Evolutionary conservation across 53 echinoderm and acorn worm genomes (phyloP), one percentile per base, ranked within the genome.

Genomic region (Zoroaster sp.): DNA sequence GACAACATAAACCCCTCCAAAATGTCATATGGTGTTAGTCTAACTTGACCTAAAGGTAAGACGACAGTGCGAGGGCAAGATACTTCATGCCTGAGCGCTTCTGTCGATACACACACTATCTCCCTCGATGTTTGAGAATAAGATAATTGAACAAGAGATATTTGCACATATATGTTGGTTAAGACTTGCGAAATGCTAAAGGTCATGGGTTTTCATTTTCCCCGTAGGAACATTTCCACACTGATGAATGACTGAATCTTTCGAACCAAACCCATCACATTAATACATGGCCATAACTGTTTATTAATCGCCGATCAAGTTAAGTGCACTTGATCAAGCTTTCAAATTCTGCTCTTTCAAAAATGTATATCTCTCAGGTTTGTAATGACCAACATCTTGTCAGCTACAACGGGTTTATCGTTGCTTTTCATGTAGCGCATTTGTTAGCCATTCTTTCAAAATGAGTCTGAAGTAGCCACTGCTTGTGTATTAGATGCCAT

Each of bases 81-180:
- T 33, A 40, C 78, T 23, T 32, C 63, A 78, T 39, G 67, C 82
- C 70, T 20, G 85, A 79, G 59, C 21, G 8, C 43, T 47, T 85
- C 85, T 35, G 85, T 85, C 72, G 70, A 47, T 63, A 37, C 38
- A 0, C 3, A 1, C 23, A 12, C 35, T 35, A 32, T 11, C 40
- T 40, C 83, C 70, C 35, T 49, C 52, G 20, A 85, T 76, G 76
- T 76, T 46, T 28, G 15, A 31, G 30, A 33, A 46, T 39, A 43
- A 44, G 44, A 69, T 85, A 85, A 85, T 85, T 85, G 72, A 45
- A 67, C 68, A 69, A 43, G 63, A 41, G 85, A 41, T 51, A 11
- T 35, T 47, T 17, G 70, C 85, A 72, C 47, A 40, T n/a, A 38
- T 36, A 20, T 63, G 78, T 3, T 20, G 34, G 18, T 37, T 23